Conservation (phyloP, 2,113 vertebrate genomes). For the Ondatra zibethicus region DNA sequence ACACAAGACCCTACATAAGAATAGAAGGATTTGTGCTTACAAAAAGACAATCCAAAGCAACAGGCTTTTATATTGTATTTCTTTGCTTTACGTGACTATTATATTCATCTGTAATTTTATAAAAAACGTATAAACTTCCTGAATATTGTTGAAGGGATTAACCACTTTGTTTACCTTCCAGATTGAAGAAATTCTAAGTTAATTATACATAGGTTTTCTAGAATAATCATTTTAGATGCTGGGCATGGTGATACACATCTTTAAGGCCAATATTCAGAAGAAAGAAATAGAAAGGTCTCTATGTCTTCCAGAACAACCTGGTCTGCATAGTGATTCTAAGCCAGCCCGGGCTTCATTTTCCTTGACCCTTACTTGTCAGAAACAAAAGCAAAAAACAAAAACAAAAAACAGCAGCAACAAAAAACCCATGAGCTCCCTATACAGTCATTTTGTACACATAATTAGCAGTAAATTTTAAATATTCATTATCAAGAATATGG, state of each 20-base stretch:
- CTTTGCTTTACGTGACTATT: neutral
- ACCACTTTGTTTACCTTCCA: neutral
- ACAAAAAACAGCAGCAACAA: neutral
- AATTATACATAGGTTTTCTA: neutral
- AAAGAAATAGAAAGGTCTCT: neutral
- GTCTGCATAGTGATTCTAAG: neutral
- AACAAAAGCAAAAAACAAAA: neutral
- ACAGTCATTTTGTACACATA: neutral
- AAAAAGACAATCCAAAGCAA: neutral
- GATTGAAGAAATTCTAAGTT: neutral
- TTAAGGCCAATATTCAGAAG: neutral
- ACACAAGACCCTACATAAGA: neutral
- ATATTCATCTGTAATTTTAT: neutral
- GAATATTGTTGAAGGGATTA: neutral
- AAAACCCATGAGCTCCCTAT: neutral
- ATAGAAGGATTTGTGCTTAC: neutral
- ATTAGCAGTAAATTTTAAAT: neutral
- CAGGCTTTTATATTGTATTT: neutral
- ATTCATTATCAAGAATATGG: neutral
- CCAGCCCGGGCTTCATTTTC: neutral
- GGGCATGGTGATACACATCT: neutral
- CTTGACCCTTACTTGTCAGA: neutral
- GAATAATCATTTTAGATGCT: neutral
- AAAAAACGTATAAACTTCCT: neutral
- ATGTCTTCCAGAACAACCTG: neutral